These are phyloP conservation scores for Seriola rivoliana DNA, from an alignment of 2,113 vertebrate species.

Conservation along the genomic window DNA sequence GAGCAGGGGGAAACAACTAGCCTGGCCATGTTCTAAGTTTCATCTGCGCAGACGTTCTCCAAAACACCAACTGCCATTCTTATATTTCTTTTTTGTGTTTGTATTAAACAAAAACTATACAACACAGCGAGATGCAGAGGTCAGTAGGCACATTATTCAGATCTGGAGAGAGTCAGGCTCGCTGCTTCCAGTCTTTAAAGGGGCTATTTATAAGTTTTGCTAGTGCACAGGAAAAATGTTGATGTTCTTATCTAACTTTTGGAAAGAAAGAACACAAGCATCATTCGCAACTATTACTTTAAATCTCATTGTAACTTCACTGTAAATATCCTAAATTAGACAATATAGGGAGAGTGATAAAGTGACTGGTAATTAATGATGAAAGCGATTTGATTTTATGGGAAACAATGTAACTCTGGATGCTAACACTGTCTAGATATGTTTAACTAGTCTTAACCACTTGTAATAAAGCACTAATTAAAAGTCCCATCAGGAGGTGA, in stretches of 20 bases:
- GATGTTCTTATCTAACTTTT: too few relatives aligned
- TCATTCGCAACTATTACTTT: too few relatives aligned
- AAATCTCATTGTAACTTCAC: too few relatives aligned
- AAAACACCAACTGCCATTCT: neutral
- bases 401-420: neutral
- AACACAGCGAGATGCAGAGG: neutral
- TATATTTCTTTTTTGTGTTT: neutral
- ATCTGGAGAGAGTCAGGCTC: too few relatives aligned
- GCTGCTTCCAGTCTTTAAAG: too few relatives aligned
- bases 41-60: neutral
- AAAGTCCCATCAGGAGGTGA: neutral
- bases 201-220: too few relatives aligned
- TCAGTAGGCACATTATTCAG: neutral
- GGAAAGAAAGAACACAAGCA: too few relatives aligned
- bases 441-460: neutral
- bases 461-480: constrained; percentile 3
- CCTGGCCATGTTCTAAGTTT: neutral
- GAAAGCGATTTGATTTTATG: neutral
- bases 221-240: too few relatives aligned
- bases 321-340: too few relatives aligned
- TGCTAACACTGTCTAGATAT: neutral
- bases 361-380: neutral
- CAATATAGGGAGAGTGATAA: neutral
- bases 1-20: neutral
- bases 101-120: neutral